Evolutionary conservation across 2,888 invertebrate species (phyloP), one percentile per base, ranked within the genome.

Genomic region (Bellardia pandia): DNA sequence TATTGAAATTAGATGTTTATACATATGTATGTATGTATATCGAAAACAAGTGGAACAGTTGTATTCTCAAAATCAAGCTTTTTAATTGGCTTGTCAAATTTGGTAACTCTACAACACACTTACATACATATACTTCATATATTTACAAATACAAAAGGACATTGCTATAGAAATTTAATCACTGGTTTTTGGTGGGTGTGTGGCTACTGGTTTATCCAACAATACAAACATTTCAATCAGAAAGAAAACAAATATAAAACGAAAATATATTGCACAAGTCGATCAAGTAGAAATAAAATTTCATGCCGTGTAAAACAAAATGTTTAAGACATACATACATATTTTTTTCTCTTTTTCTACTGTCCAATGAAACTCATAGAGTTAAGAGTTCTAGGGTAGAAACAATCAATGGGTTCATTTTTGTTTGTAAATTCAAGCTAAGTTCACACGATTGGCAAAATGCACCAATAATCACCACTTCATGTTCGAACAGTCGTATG

Each of bases 201-300:
- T 62, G 23, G 14, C 14, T 16, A n/a, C 37, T 37, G 4, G 6
- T 6, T 37, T 37, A 37, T 33, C 4, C 37, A 37, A 6, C 37
- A 6, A 8, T 45, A 16, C 11, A 33, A 13, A 66, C 13, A 30
- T 60, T 69, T 71, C 33, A 11, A 13, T 51, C 53, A 53, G 33
- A 14, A 37, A n/a, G 5, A 9, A 33, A 48, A 33, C 53, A 51
- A 48, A 3, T 11, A 16, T 51, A 2, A 7, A 53, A 53, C 9
- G 40, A 71, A 71, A 51, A 33, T 62, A 51, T 56, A 56, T 45
- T 58, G 33, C 45, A 51, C 40, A 40, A 33, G 64, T 68, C 60
- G 48, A 79, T 71, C 45, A 60, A 72, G 68, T 66, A 81, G 58
- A 72, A 80, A 81, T 68, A 68, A 74, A 75, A 66, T 75, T 68